These are phyloP conservation scores for Calephelis virginiensis DNA, from an alignment of 1,140 invertebrate genomes.

Conservation along the genomic window DNA sequence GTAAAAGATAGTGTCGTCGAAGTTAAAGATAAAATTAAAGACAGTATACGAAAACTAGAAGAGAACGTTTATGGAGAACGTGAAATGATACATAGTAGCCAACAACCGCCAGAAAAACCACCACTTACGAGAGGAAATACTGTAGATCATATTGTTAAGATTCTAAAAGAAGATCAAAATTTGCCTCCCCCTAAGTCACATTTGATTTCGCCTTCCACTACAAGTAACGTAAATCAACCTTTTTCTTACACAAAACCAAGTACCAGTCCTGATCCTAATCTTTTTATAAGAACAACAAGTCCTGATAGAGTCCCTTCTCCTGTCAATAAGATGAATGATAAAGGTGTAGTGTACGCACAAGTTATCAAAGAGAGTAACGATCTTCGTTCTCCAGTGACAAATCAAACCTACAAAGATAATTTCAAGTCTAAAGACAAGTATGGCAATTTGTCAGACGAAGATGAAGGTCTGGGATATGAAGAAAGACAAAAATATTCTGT, in stretches of 20 bases:
- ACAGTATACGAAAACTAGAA: conserved; percentile 71
- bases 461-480: conserved; percentile 86
- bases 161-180: conserved; percentile 81
- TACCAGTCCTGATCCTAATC: conserved; percentile 73
- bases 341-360: conserved; percentile 86
- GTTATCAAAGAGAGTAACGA: conserved; percentile 81
- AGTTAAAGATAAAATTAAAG: conserved; percentile 69
- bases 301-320: conserved; percentile 66
- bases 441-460: conserved; percentile 83
- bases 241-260: conserved; percentile 86
- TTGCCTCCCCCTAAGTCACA: conserved; percentile 83
- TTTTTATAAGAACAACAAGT: conserved; percentile 70
- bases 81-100: conserved; percentile 84
- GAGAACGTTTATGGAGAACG: conserved; percentile 77
- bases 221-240: conserved; percentile 86
- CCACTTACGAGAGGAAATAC: conserved; percentile 82
- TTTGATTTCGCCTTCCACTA: conserved; percentile 79
- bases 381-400: conserved; percentile 45
- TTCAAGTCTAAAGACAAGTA: conserved; percentile 64
- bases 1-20: conserved; percentile 51
- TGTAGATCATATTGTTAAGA: conserved; percentile 82
- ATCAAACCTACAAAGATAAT: conserved; percentile 79
- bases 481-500: conserved; percentile 64
- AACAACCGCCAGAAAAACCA: conserved; percentile 81
- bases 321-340: conserved; percentile 67